Percentiles rank a stretch among this genome's conserved stretches.
Evolutionary conservation across 2,113 vertebrate genomes (phyloP).

Genomic region (Corynorhinus townsendii): DNA sequence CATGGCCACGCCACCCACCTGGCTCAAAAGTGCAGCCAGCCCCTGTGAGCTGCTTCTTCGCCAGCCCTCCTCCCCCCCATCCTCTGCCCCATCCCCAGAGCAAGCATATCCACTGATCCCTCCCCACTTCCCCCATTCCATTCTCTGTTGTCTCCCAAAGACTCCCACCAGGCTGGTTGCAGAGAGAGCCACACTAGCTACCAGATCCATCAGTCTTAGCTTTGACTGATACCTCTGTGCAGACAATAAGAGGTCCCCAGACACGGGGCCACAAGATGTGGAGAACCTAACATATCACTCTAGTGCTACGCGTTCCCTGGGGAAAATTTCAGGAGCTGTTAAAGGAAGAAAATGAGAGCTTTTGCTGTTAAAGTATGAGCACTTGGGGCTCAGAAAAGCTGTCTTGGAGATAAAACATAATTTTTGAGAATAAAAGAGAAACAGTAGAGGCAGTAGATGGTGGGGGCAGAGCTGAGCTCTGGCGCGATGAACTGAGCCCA

Average conservation of each 20-base stretch:
- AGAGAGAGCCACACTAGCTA: background rate
- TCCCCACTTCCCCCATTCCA: background rate
- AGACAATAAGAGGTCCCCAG: background rate
- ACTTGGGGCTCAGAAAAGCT: background rate
- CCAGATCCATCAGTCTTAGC: background rate
- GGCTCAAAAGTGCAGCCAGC: background rate
- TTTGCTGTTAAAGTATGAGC: background rate
- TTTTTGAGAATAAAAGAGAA: background rate
- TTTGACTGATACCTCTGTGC: background rate
- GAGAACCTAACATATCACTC: background rate
- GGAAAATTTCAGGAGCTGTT: background rate
- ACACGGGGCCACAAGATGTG: accelerated
- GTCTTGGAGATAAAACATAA: background rate
- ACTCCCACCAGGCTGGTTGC: background rate
- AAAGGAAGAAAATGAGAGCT: constrained; percentile 14
- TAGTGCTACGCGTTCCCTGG: background rate
- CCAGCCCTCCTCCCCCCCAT: background rate
- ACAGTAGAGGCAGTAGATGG: background rate
- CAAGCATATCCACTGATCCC: background rate
- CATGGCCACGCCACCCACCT: too few relatives aligned
- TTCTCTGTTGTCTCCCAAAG: background rate
- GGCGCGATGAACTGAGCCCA: background rate
- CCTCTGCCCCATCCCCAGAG: background rate
- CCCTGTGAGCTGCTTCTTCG: background rate
- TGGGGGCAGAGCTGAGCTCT: background rate